Conservation (phyloP, 2,888 invertebrate genomes). For the Sphaerophoria rueppellii region DNA sequence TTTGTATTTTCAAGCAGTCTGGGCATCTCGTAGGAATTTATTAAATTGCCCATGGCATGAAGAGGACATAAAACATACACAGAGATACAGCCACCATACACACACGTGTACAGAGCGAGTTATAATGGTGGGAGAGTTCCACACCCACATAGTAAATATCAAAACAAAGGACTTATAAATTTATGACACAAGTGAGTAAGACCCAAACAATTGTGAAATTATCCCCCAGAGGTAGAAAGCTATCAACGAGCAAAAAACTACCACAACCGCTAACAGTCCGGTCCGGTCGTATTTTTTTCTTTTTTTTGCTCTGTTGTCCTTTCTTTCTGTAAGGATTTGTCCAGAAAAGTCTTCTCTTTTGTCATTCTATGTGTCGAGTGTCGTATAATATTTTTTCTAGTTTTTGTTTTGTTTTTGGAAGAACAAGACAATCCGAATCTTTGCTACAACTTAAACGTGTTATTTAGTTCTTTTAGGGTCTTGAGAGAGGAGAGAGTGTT, state of each 20-base stretch:
- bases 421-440: conserved; percentile 3
- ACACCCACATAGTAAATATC: conserved; percentile 53
- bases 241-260: conserved; percentile 53
- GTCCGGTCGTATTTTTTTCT: conserved; percentile 13
- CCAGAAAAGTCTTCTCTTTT: conserved; percentile 40
- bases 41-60: conserved; percentile 62
- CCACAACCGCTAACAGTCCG: conserved; percentile 2
- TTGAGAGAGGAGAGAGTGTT: conserved; percentile 18
- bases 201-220: conserved; percentile 79
- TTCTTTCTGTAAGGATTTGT: conserved; percentile 48
- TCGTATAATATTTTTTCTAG: conserved; percentile 14
- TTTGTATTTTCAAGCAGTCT: not conserved
- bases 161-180: conserved; percentile 71
- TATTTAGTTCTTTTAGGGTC: conserved; percentile 39
- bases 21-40: conserved; percentile 48
- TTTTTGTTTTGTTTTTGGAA: not conserved
- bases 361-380: conserved; percentile 36
- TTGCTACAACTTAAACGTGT: conserved; percentile 19
- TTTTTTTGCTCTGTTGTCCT: not conserved
- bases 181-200: conserved; percentile 72
- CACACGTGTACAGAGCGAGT: not conserved
- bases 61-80: not conserved
- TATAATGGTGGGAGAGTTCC: not conserved
- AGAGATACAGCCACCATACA: conserved; percentile 24
- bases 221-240: conserved; percentile 77